Percentiles rank a stretch among this genome's conserved stretches.
These are phyloP conservation scores for Alauda arvensis DNA, from an alignment of 2,797 vertebrate genomes.

Conservation along the genomic window DNA sequence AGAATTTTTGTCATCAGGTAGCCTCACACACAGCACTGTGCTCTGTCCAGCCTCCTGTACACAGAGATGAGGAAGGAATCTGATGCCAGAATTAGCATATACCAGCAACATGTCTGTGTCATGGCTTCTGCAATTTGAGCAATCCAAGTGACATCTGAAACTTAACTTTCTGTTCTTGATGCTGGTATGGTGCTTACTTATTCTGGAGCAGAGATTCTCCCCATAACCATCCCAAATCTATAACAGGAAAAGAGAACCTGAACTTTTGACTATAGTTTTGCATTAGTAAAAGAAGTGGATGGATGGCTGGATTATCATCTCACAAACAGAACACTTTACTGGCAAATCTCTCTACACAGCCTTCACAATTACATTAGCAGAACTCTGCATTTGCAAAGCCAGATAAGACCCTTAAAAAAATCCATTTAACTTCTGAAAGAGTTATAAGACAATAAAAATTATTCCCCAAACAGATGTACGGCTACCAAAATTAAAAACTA, in stretches of 20 bases:
- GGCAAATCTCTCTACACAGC: background rate
- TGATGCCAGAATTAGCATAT: background rate
- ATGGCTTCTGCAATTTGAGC: background rate
- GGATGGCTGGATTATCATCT: background rate
- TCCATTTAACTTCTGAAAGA: background rate
- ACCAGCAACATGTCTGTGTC: background rate
- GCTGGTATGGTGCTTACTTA: background rate
- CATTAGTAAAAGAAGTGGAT: background rate
- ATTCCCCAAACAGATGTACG: background rate
- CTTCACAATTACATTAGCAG: background rate
- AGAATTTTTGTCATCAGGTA: background rate
- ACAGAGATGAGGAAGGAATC: background rate
- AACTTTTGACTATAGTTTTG: background rate
- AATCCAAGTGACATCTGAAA: background rate
- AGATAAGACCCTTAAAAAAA: background rate
- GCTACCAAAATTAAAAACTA: background rate
- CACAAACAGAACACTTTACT: background rate
- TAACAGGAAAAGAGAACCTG: background rate
- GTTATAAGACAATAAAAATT: background rate
- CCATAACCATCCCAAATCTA: background rate
- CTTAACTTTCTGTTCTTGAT: background rate
- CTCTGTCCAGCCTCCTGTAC: background rate
- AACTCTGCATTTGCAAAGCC: background rate
- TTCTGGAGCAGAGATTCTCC: background rate
- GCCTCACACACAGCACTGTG: background rate